Base-by-base conservation (phyloP, 2,888 invertebrate species). In the Drosophila nr. perissopoda region DNA sequence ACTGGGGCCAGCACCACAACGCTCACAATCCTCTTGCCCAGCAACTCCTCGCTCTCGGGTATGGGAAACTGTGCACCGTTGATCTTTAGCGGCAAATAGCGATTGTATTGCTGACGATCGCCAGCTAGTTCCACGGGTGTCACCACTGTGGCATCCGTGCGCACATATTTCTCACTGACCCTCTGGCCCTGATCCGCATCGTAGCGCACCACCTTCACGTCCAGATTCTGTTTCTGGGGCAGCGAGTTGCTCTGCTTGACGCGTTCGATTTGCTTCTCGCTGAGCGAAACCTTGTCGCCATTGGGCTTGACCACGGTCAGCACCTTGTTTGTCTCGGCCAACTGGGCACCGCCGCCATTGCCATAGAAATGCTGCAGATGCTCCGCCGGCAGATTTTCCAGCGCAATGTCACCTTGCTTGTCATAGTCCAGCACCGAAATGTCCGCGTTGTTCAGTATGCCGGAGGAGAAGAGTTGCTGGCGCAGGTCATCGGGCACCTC, bases 401-500 rank as follows among this genome's bases (percentile, higher is more conserved):
- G 94, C 6, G 97, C 96, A 63, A 97, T 97, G 75, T 97, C 97
- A 36, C 97, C 97, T 48, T 97, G 96, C 94, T 97, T 97, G 89
- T 97, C 97, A 86, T 97, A 97, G 93, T 97, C 97, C 69, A 97
- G 93, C 56, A 98, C 95, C 80, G 97, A 97, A 70, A 98, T 97
- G 84, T 97, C 97, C 52, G 97, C 97, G 89, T 97, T 97, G 81
- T 96, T 96, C 64, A 98, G 93, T 83, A 98, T 97, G 45, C 98
- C 98, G 0, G 97, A 97, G 57, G 96, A 96, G 53, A 97, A 93
- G 7, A 98, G 93, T 87, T 98, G 97, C 90, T 97, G 95, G 48
- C 97, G 94, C 53, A 98, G 94, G 84, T 98, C 97, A 78, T 97
- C 97, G 6, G 98, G 98, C 8, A 97, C 97, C 94, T 98, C 97